Evolutionary conservation across 2,888 invertebrate genomes (phyloP).

Genomic region (Euzophera pinguis): DNA sequence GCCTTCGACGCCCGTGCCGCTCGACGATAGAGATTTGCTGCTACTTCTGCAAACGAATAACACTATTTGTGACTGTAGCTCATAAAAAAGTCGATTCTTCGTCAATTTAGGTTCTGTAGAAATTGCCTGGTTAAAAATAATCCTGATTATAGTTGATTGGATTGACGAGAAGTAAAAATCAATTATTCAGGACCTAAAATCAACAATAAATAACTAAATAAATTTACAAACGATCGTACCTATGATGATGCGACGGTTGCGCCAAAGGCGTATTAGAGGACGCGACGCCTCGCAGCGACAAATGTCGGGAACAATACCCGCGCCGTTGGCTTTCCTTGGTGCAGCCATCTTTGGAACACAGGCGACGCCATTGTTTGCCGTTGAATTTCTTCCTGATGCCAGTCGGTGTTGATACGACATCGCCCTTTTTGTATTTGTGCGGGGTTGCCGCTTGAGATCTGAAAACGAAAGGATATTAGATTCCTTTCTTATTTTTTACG

Average conservation of each 20-base stretch:
- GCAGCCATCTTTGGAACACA: conserved; percentile 97
- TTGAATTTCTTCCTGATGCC: conserved; percentile 99
- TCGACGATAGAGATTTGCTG: conserved; percentile 78
- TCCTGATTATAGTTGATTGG: no score
- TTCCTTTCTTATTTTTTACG: no score
- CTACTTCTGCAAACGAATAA: conserved; percentile 67
- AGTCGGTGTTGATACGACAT: conserved; percentile 95
- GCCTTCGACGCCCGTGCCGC: conserved; percentile 83
- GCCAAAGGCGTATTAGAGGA: conserved; percentile 69
- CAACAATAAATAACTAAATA: no score
- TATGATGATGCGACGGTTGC: conserved; percentile 70
- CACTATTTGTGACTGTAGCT: neutral
- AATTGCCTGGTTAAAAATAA: no score
- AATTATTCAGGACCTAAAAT: no score
- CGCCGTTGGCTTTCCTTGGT: conserved; percentile 96
- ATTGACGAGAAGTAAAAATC: no score
- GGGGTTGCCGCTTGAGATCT: conserved; percentile 96
- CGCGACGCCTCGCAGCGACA: conserved; percentile 90
- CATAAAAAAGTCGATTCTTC: no score
- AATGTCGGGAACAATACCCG: conserved; percentile 97
- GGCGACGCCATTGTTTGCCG: conserved; percentile 99
- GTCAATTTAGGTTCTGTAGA: no score
- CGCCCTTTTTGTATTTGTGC: conserved; percentile 98
- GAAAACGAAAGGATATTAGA: neutral
- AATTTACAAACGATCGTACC: conserved; percentile 34